Evolutionary conservation across 1,140 invertebrate species (phyloP), one percentile per base, ranked within the genome.

Genomic region (Augochlora pura): DNA sequence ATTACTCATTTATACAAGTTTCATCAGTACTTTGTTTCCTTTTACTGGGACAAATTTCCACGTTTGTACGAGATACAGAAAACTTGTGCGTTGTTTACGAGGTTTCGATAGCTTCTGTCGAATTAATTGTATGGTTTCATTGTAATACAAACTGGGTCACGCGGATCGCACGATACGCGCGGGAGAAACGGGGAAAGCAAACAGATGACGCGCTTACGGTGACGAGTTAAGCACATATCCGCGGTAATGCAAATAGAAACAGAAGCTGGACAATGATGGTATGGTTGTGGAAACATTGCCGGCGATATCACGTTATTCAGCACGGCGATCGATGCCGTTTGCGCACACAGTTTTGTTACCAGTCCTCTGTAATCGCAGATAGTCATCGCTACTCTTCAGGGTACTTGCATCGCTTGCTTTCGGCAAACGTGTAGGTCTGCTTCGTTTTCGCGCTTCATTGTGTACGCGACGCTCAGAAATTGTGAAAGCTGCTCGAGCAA

Each of bases 161-260:
- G 9, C 54, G 9, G 54, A 57, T 57, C 54, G 18, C 6, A n/a
- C 54, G 21, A n/a, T 57, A 57, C 54, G 18, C n/a, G 54, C 54
- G 54, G 54, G 54, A 57, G 54, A 57, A n/a, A n/a, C 54, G 54
- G 54, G n/a, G 54, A 57, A 57, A n/a, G 54, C 54, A 57, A 57
- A 57, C 54, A 57, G 54, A 57, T 57, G 54, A 57, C 21, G 54
- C 54, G 54, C n/a, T 57, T 21, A n/a, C 18, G 54, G 54, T 57
- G 54, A 57, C n/a, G 54, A 57, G 21, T 57, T 57, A n/a, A 57
- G 8, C 21, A 57, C 54, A n/a, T 57, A 57, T 57, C 54, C n/a
- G 54, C 54, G 54, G 21, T 21, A n/a, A n/a, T 57, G 54, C 54
- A 57, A 57, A 57, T n/a, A 57, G 54, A n/a, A 57, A 57, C 54